Base-by-base conservation (phyloP, 1,140 invertebrate species). In the Coenobita brevimanus region DNA sequence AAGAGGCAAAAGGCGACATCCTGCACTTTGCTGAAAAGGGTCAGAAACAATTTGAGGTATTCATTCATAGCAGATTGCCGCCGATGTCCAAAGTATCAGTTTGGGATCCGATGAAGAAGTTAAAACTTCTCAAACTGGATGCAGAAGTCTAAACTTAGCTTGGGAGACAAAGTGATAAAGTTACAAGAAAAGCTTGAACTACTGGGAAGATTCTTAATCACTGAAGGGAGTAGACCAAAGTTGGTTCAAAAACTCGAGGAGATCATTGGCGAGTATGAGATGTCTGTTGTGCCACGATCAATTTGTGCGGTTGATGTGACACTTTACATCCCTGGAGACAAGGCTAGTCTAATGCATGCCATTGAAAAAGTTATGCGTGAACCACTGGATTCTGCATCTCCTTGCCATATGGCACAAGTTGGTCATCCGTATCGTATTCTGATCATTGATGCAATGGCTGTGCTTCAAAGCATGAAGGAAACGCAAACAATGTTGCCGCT, bases 131-230 rank as follows among this genome's bases (percentile, higher is more conserved):
- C 54, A 24, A 67, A 67, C 62, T 67, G 62, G 30, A 33, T 67
- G n/a, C 62, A 6, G n/a, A 24, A 67, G 30, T 10, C 62, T 24
- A 24, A 67, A 33, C 62, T 24, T 67, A 6, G n/a, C n/a, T 67
- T 67, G 30, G 62, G 62, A 24, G 21, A 67, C 21, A 67, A 67
- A 24, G 62, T 33, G 62, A 67, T 67, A 21, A 75, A 69, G 64
- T 27, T 69, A 69, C 64, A 27, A 17, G 27, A 69, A 69, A 27
- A 69, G 64, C 64, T 10, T 30, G 64, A 69, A 30, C 13, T 69
- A 30, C 71, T 75, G 27, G 71, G 71, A 75, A 75, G 71, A 33
- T 75, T 75, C 27, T 36, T 75, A 36, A 75, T 75, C 71, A 75
- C 38, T 75, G 27, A 75, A 75, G 71, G 71, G 8, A 75, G 71